Conservation (phyloP, 1,140 invertebrate genomes). For the Camponotus floridanus region DNA sequence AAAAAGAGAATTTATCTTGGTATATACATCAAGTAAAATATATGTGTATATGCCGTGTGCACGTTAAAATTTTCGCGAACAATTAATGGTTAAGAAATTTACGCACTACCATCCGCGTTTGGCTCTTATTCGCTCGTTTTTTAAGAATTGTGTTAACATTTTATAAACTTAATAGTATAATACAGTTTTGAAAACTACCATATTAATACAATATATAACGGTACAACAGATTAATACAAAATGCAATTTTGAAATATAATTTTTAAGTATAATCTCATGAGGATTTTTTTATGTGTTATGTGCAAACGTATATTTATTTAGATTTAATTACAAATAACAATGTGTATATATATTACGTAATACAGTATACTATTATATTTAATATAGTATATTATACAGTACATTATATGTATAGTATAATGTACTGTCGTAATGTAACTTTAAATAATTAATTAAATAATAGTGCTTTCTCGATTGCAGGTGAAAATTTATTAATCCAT, state of each 20-base stretch:
- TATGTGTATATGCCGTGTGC: too few relatives aligned
- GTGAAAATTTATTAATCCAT: conserved; percentile 70
- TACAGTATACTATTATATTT: too few relatives aligned
- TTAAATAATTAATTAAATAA: background rate
- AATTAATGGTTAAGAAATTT: too few relatives aligned
- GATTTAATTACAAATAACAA: conserved; percentile 8
- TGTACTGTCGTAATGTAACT: background rate
- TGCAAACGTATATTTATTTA: background rate
- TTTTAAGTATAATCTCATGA: background rate
- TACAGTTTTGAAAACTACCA: background rate
- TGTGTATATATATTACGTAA: background rate
- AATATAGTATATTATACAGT: too few relatives aligned
- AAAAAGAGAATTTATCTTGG: too few relatives aligned
- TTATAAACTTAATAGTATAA: background rate
- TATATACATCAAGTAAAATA: too few relatives aligned
- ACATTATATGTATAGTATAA: conserved; percentile 1
- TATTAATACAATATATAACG: background rate
- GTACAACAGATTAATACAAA: background rate
- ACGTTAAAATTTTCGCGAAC: too few relatives aligned
- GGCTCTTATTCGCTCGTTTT: too few relatives aligned
- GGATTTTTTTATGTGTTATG: background rate
- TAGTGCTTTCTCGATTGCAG: conserved; percentile 60
- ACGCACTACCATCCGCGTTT: too few relatives aligned
- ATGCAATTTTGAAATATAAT: background rate
- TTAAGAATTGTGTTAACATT: too few relatives aligned